These are phyloP conservation scores for Fratercula arctica DNA, from an alignment of 2,797 vertebrate genomes.

Conservation along the genomic window DNA sequence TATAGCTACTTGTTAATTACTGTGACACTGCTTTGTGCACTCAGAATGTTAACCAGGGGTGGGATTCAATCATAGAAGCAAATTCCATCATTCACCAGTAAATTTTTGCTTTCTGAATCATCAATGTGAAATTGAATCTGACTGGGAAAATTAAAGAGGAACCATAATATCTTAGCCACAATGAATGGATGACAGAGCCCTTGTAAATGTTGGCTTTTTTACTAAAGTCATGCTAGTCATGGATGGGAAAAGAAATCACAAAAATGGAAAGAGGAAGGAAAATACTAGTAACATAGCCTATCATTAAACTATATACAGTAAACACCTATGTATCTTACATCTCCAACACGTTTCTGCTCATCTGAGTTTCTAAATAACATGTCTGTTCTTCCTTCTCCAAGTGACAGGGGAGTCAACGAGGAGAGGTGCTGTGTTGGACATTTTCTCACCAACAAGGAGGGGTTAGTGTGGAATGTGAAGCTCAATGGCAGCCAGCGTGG, in stretches of 20 bases:
- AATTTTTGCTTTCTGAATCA: background rate
- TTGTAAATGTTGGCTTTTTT: background rate
- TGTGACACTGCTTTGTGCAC: background rate
- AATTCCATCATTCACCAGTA: background rate
- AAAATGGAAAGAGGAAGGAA: background rate
- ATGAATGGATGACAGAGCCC: background rate
- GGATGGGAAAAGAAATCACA: background rate
- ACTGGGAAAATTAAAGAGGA: background rate
- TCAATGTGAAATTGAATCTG: background rate
- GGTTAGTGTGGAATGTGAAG: background rate
- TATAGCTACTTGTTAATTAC: background rate
- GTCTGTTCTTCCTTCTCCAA: background rate
- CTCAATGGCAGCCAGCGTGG: background rate
- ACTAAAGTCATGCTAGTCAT: background rate
- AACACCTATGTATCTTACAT: background rate
- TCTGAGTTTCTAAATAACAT: background rate
- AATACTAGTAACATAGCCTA: background rate
- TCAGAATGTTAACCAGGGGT: background rate
- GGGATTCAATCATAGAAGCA: background rate
- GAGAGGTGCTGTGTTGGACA: background rate
- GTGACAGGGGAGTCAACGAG: background rate
- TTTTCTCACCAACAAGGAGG: background rate
- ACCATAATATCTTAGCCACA: background rate
- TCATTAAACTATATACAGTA: background rate
- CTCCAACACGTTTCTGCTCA: background rate